A percentile compares a stretch with the other conserved stretches of the same genome.
phyloP scores from a whole-genome alignment of 2,888 invertebrate genomes.

The Andrena dorsata region DNA sequence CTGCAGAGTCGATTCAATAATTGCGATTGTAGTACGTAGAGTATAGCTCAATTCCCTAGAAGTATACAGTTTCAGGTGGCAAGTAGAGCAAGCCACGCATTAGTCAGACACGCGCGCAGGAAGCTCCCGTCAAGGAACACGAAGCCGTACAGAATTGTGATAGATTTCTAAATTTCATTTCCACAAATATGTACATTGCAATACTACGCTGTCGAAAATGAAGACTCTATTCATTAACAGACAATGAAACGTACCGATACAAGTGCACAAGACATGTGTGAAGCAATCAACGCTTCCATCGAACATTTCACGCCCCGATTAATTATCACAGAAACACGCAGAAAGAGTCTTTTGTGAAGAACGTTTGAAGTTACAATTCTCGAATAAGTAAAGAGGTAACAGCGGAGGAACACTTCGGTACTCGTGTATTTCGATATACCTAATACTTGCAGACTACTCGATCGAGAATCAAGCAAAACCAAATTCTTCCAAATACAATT shows the following conservation, averaged over 20 bases:
- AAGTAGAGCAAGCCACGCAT: conserved; percentile 4
- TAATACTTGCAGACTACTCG: neutral
- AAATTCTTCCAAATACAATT: neutral
- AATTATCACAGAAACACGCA: neutral
- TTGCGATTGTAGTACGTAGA: neutral
- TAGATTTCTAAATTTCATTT: neutral
- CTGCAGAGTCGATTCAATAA: neutral
- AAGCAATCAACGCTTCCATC: neutral
- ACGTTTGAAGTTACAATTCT: neutral
- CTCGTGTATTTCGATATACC: neutral
- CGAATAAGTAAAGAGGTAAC: neutral
- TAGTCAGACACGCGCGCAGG: conserved; percentile 13
- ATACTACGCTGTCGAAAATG: neutral
- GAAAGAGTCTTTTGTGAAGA: neutral
- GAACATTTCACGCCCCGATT: neutral
- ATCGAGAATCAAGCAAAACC: neutral
- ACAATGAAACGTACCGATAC: neutral
- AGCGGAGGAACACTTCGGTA: neutral
- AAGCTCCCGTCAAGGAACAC: neutral
- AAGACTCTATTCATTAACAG: neutral
- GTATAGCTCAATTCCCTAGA: neutral
- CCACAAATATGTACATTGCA: too few species aligned
- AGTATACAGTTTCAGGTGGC: neutral
- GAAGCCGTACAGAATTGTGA: neutral
- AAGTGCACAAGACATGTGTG: neutral